Percentiles rank a stretch among this genome's conserved stretches.
These are phyloP conservation scores for Danionella cerebrum DNA, from an alignment of 2,113 vertebrate genomes.

Conservation along the genomic window DNA sequence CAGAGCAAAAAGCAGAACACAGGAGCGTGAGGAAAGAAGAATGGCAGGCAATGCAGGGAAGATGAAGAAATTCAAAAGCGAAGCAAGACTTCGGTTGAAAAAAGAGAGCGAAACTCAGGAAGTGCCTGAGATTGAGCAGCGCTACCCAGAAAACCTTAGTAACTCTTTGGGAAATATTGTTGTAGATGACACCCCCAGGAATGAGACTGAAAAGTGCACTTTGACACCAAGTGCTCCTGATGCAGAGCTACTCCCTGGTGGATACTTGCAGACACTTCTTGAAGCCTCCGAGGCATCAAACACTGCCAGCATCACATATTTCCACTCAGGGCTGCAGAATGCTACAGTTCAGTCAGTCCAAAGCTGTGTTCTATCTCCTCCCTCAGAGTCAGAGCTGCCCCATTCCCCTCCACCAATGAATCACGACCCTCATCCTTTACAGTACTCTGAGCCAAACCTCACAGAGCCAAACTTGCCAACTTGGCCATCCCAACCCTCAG, in stretches of 20 bases:
- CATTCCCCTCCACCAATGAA: slow-evolving; percentile 82
- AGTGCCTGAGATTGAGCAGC: slow-evolving; percentile 67
- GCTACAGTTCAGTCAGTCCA: slow-evolving; percentile 77
- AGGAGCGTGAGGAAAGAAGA: slow-evolving; percentile 83
- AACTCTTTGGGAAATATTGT: slow-evolving; percentile 24
- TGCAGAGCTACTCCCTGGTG: slow-evolving; percentile 91
- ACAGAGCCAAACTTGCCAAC: slow-evolving; percentile 20
- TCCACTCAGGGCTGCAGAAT: slow-evolving; percentile 73
- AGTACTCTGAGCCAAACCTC: slow-evolving; percentile 20
- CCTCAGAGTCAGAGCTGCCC: slow-evolving; percentile 87
- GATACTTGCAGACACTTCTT: slow-evolving; percentile 95
- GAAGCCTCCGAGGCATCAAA: slow-evolving; percentile 92
- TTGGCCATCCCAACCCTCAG: slow-evolving; percentile 35
- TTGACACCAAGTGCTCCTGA: slow-evolving; percentile 48
- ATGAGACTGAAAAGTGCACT: slow-evolving; percentile 34
- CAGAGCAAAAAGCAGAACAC: slow-evolving; percentile 76
- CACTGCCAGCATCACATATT: slow-evolving; percentile 79
- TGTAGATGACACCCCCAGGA: slow-evolving; percentile 21
- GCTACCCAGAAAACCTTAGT: slow-evolving; percentile 41
- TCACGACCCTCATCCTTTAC: slow-evolving; percentile 53
- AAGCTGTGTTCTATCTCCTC: slow-evolving; percentile 86
- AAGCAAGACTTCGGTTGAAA: slow-evolving; percentile 92
- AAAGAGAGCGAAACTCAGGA: slow-evolving; percentile 71
- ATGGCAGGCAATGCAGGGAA: slow-evolving; percentile 84
- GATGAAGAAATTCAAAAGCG: slow-evolving; percentile 97